Conservation (phyloP, 1,140 invertebrate genomes). For the Drosophila mauritiana region DNA sequence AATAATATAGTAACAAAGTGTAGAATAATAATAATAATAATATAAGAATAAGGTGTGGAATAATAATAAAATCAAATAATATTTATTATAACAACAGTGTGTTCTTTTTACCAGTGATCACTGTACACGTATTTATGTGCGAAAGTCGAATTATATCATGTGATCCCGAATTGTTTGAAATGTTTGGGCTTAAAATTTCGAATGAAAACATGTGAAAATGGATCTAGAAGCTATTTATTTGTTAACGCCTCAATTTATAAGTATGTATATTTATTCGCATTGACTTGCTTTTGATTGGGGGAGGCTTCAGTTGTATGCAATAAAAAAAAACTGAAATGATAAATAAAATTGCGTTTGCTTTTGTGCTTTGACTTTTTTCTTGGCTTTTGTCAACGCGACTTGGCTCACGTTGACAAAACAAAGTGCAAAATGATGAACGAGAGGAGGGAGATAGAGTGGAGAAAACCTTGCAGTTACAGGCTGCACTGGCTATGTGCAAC, state of each 20-base stretch:
- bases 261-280: no score
- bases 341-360: constrained; percentile 22
- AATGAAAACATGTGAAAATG: neutral
- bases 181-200: constrained; percentile 5
- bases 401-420: constrained; percentile 21
- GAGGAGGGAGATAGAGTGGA: constrained; percentile 2
- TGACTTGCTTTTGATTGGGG: neutral
- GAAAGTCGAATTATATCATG: constrained; percentile 2
- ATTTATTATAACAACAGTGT: no score
- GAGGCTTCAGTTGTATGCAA: no score
- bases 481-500: neutral
- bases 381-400: constrained; percentile 25
- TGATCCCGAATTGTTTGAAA: constrained; percentile 19
- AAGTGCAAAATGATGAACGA: constrained; percentile 9
- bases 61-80: no score
- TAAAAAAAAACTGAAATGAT: constrained; percentile 15
- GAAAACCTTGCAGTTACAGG: constrained; percentile 5
- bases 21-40: no score
- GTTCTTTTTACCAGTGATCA: neutral
- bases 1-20: no score
- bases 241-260: neutral
- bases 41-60: no score
- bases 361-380: constrained; percentile 8
- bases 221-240: neutral
- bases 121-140: neutral